Evolutionary conservation across 2,113 vertebrate genomes (phyloP), one percentile per base, ranked within the genome.

Genomic region (Mastomys natalensis): DNA sequence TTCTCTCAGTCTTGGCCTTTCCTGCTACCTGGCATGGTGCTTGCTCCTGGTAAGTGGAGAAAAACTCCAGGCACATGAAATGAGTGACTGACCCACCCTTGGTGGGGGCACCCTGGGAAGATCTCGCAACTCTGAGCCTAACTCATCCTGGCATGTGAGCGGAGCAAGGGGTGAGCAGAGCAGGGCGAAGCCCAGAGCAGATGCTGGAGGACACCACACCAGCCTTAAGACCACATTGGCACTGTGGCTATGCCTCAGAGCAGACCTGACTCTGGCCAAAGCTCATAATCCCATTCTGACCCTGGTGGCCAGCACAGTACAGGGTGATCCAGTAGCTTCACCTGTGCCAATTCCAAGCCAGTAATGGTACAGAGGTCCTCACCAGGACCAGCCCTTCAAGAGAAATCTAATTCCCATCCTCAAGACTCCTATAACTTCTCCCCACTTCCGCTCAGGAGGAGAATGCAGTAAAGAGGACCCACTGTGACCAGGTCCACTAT

Each of bases 11-110:
- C 77, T 60, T 34, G 15, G 43, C 11, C 77, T 45, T 64, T n/a
- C 45, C 37, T 1, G 1, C 60, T 19, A 3, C 62, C 77, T 1
- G 37, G 0, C 3, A 7, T 26, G 58, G 58, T 60, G 2, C 10
- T 5, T 3, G 13, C 51, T 72, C 62, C 84, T 37, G 17, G 4
- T 7, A 34, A 24, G 66, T 48, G 0, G 0, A 8, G 17, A 0
- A 2, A 45, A 45, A 11, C 68, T 7, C 0, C 19, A 0, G 5
- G 34, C 48, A 5, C 1, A 1, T 0, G 40, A 24, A 7, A 51
- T 5, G 43, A 68, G 66, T 68, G 40, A 16, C n/a, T 45, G 31
- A 7, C 1, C 0, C 7, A 1, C 13, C 37, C 45, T 19, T 9
- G 70, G 26, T 3, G 2, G 0, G 37, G 16, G 22, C 1, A 1